Percentiles rank a stretch among this genome's conserved stretches.
phyloP scores from a whole-genome alignment of 2,113 vertebrate species.

The Colistium nudipinnis region DNA sequence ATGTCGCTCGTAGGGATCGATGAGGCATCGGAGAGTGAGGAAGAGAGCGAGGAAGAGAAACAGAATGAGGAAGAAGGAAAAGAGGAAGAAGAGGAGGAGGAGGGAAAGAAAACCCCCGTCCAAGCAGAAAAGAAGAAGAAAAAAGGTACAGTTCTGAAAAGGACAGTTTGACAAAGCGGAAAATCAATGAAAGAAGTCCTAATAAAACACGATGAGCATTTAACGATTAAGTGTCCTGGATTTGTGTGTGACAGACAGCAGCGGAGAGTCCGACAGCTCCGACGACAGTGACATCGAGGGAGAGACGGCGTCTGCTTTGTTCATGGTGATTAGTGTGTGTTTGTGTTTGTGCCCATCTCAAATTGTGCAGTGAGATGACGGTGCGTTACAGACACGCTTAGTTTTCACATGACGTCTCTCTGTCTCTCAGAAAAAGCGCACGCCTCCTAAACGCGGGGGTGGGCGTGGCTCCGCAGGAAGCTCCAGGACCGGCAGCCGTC shows the following conservation, averaged over 20 bases:
- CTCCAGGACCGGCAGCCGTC: slow-evolving; percentile 88
- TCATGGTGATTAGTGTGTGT: slow-evolving; percentile 84
- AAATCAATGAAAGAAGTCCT: background rate
- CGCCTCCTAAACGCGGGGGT: slow-evolving; percentile 86
- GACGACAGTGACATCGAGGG: slow-evolving; percentile 95
- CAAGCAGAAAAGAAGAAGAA: slow-evolving; percentile 89
- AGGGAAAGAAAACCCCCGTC: slow-evolving; percentile 87
- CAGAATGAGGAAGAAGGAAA: slow-evolving; percentile 87
- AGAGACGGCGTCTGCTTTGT: slow-evolving; percentile 89
- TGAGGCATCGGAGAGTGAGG: slow-evolving; percentile 89
- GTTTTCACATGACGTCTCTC: no score
- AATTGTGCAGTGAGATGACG: no score
- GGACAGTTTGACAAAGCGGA: background rate
- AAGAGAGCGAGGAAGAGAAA: slow-evolving; percentile 93
- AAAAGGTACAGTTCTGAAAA: slow-evolving; percentile 77
- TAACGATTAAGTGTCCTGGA: background rate
- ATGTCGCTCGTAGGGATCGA: slow-evolving; percentile 82
- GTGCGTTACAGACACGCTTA: no score
- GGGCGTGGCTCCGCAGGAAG: slow-evolving; percentile 88
- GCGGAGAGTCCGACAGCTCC: slow-evolving; percentile 90
- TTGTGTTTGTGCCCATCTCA: background rate
- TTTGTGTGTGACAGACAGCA: slow-evolving; percentile 85
- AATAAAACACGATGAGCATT: background rate
- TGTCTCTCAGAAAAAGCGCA: slow-evolving; percentile 85
- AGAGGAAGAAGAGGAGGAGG: slow-evolving; percentile 92